Percentiles rank a stretch among this genome's conserved stretches.
phyloP scores from a whole-genome alignment of 2,888 invertebrate species.

The Drosophila emarginata region DNA sequence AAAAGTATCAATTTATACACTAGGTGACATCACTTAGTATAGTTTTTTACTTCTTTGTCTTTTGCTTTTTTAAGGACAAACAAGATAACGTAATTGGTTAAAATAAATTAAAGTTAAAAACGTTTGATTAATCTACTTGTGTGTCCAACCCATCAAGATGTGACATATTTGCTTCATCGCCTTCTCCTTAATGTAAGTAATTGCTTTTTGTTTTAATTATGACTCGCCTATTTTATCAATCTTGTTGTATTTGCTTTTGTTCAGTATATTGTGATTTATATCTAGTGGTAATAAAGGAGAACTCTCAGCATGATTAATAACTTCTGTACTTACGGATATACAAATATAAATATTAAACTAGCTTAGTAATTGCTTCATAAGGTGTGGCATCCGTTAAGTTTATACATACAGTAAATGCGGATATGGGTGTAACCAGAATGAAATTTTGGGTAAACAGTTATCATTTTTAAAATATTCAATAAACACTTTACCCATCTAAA shows the following conservation, averaged over 20 bases:
- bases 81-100: not conserved
- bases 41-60: not conserved
- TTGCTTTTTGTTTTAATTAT: not conserved
- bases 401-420: not conserved
- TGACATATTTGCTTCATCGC: not conserved
- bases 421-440: not conserved
- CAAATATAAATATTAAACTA: not conserved
- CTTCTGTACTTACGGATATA: not conserved
- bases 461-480: not conserved
- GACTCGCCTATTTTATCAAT: not conserved
- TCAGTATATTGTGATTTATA: not conserved
- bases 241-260: not conserved
- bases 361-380: not conserved
- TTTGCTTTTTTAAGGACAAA: not conserved
- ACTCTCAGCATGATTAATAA: conserved; percentile 6
- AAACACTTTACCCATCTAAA: no score
- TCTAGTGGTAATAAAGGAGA: not conserved
- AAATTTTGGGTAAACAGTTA: not conserved
- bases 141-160: not conserved
- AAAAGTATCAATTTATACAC: not conserved
- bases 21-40: not conserved
- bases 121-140: not conserved
- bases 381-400: not conserved
- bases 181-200: not conserved
- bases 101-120: not conserved